Base-by-base conservation (phyloP, 2,888 invertebrate species). In the Cheilosia vulpina region DNA sequence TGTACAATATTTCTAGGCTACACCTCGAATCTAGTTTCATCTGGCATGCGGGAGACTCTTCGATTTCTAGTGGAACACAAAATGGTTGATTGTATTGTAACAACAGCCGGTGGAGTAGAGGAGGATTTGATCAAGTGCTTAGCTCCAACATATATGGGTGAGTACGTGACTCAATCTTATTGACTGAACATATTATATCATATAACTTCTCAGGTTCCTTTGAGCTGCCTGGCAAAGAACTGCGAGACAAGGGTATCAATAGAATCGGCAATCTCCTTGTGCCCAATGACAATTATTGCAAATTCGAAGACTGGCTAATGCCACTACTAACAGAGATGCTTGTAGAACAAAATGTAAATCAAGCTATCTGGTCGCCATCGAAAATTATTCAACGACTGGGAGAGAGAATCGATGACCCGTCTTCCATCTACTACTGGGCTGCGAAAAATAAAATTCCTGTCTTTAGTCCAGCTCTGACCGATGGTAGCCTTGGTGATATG, bases 121-220 rank as follows among this genome's bases (percentile, higher is more conserved):
- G 99, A 99, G 93, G 99, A 99, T 93, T 95, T 99, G 57, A 99
- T 99, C 53, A 99, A 99, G 93, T 99, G 99, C 91, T 93, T 99
- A 71, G 98, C 97, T 1, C 97, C 98, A 0, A 99, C 99, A 0
- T 98, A 95, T 89, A 91, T 99, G 65, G 99, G 99, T 89, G 68
- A 71, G 87, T 78, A 13, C 7, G 17, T 34, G 38, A 38, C 13
- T 38, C 4, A 38, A 11, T 3, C 38, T 13, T 38, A 11, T 13
- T 38, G 13, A 3, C 11, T 38, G 11, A 13, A 38, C 38, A 38
- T 2, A 27, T 38, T 38, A 38, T 38, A 38, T 38, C 13, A 4
- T 38, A 38, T 38, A 38, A 38, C 3, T 38, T 38, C 11, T 13
- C 17, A 90, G 90, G 90, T 0, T 97, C 98, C 89, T 99, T 99